Evolutionary conservation across 2,797 vertebrate species (phyloP).

Genomic region (Chromobotia macracanthus): DNA sequence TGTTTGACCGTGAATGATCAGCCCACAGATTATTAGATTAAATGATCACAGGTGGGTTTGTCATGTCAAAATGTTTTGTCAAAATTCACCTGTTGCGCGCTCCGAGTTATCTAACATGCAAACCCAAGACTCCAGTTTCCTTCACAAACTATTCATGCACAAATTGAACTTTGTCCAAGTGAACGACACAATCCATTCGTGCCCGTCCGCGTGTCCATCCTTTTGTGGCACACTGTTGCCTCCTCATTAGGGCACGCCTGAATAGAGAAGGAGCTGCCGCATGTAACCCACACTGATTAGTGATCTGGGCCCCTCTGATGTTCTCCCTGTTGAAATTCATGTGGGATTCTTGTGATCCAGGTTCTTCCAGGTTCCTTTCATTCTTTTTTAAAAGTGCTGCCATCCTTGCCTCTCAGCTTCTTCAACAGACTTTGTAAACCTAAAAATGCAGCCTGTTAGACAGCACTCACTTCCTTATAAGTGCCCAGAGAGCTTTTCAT

Average conservation of each 20-base stretch:
- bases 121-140: not conserved
- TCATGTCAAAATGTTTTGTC: too few species aligned
- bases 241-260: conserved; percentile 48
- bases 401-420: conserved; percentile 54
- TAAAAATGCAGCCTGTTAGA: conserved; percentile 43
- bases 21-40: not conserved
- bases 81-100: not conserved
- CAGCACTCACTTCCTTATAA: conserved; percentile 51
- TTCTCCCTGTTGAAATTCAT: conserved; percentile 57
- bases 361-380: conserved; percentile 49
- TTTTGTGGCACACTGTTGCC: conserved; percentile 52
- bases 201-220: conserved; percentile 40
- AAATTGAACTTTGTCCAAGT: conserved; percentile 31
- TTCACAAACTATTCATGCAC: conserved; percentile 24
- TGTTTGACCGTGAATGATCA: not conserved
- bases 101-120: not conserved
- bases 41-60: not conserved
- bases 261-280: conserved; percentile 41
- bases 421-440: conserved; percentile 44
- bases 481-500: conserved; percentile 52
- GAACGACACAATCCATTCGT: conserved; percentile 8
- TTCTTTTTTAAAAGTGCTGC: conserved; percentile 50
- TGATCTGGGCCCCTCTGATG: conserved; percentile 56
- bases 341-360: conserved; percentile 53
- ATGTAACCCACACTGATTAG: conserved; percentile 56